Evolutionary conservation across 1,140 invertebrate species (phyloP).

Genomic region (Cherax quadricarinatus): DNA sequence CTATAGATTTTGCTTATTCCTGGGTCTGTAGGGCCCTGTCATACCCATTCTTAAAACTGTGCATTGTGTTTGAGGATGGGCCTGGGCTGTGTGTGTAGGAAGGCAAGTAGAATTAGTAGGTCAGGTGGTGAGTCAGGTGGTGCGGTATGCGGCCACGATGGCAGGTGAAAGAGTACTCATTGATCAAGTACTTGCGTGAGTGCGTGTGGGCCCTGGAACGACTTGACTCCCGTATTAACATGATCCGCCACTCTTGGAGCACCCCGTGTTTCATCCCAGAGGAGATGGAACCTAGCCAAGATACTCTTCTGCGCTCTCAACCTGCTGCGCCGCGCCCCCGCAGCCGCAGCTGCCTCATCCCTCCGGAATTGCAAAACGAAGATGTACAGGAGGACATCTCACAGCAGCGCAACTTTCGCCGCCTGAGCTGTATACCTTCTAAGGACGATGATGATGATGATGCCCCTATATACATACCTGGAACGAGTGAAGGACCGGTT

Average conservation of each 20-base stretch:
- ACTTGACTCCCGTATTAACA: constrained; percentile 47
- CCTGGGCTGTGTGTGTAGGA: not conserved
- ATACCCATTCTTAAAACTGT: too few relatives aligned
- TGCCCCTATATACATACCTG: constrained; percentile 15
- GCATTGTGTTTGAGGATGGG: not conserved
- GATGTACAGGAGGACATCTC: not conserved
- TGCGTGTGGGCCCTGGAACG: constrained; percentile 55
- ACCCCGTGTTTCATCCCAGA: constrained; percentile 55
- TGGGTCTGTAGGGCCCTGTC: too few relatives aligned
- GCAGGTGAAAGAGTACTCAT: constrained; percentile 43
- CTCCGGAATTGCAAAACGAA: not conserved
- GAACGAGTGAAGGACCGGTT: not conserved
- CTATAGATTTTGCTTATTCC: too few relatives aligned
- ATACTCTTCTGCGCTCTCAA: not conserved
- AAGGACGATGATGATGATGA: constrained; percentile 58
- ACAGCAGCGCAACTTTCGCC: not conserved
- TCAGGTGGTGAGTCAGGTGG: not conserved
- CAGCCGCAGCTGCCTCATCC: constrained; percentile 34
- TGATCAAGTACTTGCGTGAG: constrained; percentile 60
- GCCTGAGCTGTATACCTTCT: constrained; percentile 55
- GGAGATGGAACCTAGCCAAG: constrained; percentile 20
- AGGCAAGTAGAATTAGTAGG: not conserved
- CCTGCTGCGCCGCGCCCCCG: not conserved
- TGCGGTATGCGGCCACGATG: constrained; percentile 42
- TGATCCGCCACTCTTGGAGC: constrained; percentile 54